These are phyloP conservation scores for Phania funesta DNA, from an alignment of 2,888 invertebrate species.

Conservation along the genomic window DNA sequence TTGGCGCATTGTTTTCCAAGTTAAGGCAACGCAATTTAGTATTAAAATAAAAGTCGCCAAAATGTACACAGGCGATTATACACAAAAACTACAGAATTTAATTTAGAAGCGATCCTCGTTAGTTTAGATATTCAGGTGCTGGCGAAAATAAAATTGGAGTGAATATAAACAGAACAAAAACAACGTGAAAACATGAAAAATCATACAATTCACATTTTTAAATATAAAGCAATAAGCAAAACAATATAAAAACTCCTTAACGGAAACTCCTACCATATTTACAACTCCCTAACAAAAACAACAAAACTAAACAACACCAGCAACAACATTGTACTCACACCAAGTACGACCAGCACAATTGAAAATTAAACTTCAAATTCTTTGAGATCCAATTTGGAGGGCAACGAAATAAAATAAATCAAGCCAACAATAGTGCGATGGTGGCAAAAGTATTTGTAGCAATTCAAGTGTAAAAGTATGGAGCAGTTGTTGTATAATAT, in stretches of 20 bases:
- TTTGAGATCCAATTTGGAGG: slow-evolving; percentile 11
- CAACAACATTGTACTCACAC: slow-evolving; percentile 8
- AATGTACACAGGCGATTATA: too few relatives aligned
- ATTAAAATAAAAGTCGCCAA: too few relatives aligned
- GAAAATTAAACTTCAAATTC: slow-evolving; percentile 53
- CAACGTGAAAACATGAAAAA: slow-evolving; percentile 9
- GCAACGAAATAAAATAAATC: background rate
- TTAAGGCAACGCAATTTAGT: too few relatives aligned
- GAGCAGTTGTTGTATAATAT: slow-evolving; percentile 66
- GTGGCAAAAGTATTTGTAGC: background rate
- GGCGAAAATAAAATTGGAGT: background rate
- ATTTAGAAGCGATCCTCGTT: too few relatives aligned
- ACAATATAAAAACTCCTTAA: slow-evolving; percentile 3
- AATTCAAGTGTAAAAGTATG: slow-evolving; percentile 38
- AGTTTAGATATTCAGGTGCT: too few relatives aligned
- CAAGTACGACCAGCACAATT: slow-evolving; percentile 60
- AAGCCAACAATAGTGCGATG: background rate
- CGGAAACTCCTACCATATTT: slow-evolving; percentile 43
- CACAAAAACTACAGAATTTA: too few relatives aligned
- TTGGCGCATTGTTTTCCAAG: too few relatives aligned
- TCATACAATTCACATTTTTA: background rate
- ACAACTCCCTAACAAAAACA: slow-evolving; percentile 43
- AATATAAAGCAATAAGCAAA: slow-evolving; percentile 14
- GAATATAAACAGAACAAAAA: background rate
- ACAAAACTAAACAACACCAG: background rate